These are phyloP conservation scores for Brachycybe producta DNA, from an alignment of 2,888 invertebrate species.

Conservation along the genomic window DNA sequence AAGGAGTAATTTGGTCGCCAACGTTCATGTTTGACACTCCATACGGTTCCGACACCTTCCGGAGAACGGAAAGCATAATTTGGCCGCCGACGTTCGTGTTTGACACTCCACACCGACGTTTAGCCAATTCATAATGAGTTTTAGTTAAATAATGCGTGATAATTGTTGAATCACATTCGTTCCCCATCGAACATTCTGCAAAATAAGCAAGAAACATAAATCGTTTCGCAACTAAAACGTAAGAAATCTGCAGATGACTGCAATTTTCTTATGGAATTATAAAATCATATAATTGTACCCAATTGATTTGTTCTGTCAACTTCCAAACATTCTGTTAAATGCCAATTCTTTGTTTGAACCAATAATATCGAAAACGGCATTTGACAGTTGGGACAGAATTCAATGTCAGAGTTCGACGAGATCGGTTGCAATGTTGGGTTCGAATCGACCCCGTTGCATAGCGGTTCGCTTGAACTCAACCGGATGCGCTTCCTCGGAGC, in stretches of 20 bases:
- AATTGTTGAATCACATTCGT: conserved; percentile 1
- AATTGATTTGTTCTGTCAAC: conserved; percentile 1
- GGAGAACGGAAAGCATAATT: too few species aligned
- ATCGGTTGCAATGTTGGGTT: too few species aligned
- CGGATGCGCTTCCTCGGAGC: too few species aligned
- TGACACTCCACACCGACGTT: background rate
- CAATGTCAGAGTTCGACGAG: too few species aligned
- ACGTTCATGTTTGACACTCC: too few species aligned
- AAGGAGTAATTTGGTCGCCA: too few species aligned
- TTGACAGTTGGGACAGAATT: conserved; percentile 6
- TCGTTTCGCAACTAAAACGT: background rate
- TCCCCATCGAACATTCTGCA: conserved; percentile 6
- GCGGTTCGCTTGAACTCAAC: too few species aligned
- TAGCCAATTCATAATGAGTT: conserved; percentile 1
- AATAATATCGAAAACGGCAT: conserved; percentile 1
- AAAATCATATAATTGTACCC: background rate
- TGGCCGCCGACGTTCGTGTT: too few species aligned
- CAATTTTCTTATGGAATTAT: too few species aligned
- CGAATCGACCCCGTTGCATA: too few species aligned
- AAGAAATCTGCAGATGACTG: too few species aligned
- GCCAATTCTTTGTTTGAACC: background rate
- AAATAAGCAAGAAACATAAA: background rate
- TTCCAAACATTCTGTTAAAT: conserved; percentile 5
- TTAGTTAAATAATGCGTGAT: conserved; percentile 3
- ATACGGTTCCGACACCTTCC: too few species aligned